Evolutionary conservation across 2,888 invertebrate genomes (phyloP), one percentile per base, ranked within the genome.

Genomic region (Belgica antarctica): DNA sequence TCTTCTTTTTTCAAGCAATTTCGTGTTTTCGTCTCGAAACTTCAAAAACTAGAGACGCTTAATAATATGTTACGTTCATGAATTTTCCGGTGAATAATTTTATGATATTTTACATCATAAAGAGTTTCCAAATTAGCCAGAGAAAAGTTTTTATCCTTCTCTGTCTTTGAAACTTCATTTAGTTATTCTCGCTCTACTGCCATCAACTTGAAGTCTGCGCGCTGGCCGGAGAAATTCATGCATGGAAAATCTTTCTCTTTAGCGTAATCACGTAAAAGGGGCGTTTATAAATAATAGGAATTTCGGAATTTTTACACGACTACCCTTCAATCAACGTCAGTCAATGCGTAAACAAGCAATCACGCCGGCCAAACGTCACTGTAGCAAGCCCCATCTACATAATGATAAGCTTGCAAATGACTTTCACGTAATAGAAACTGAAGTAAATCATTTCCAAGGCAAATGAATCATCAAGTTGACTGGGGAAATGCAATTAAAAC

Each of bases 31-130:
- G 41, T 41, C 41, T 41, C 41, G 34, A 7, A 5, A 41, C 41
- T 15, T 41, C 41, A 41, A 41, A 41, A n/a, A n/a, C n/a, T n/a
- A n/a, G n/a, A n/a, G 41, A 41, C 12, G 41, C 15, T 41, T 41
- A 41, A 62, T 62, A 27, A 19, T 34, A 62, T 31, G 34, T 36
- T 62, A 62, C 62, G 62, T 31, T 34, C 5, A 59, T 15, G 24
- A 62, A 27, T 62, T 61, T 62, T 62, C 34, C 62, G 62, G 34
- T 19, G 12, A 62, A 62, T 27, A 62, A 34, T 62, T 62, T 62
- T 57, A 57, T 57, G 57, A 57, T 57, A 61, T 27, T 61, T 62
- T 62, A 62, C 62, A 62, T 62, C 62, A 62, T 15, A 12, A 3
- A 41, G 41, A 12, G 10, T 41, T 41, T 41, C 41, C 41, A 5